phyloP scores from a whole-genome alignment of 2,113 vertebrate species.

The Charina bottae region DNA sequence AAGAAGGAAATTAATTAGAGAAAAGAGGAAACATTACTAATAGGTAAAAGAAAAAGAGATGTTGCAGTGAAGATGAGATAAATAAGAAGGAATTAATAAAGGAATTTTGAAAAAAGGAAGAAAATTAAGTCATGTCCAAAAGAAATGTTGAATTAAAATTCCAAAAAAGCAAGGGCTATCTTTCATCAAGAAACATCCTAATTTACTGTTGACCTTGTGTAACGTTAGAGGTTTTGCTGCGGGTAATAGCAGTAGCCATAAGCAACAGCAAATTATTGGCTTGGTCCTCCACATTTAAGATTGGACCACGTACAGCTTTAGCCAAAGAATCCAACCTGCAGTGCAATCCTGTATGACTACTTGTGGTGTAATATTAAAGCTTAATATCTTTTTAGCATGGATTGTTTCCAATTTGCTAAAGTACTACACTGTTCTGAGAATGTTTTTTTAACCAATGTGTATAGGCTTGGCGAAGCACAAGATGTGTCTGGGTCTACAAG shows the following conservation, averaged over 20 bases:
- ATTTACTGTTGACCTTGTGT: not conserved
- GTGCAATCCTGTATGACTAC: not conserved
- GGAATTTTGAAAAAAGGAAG: not conserved
- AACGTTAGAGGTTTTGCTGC: not conserved
- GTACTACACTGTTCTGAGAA: not conserved
- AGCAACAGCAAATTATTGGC: not conserved
- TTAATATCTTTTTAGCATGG: not conserved
- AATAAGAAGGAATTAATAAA: not conserved
- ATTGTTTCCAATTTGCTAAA: not conserved
- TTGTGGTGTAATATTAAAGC: not conserved
- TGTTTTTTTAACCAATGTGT: not conserved
- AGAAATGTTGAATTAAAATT: not conserved
- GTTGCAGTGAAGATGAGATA: not conserved
- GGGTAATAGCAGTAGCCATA: not conserved
- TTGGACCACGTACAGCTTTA: not conserved
- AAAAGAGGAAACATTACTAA: not conserved
- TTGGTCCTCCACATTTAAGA: not conserved
- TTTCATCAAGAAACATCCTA: not conserved
- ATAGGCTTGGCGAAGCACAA: not conserved
- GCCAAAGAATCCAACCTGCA: not conserved
- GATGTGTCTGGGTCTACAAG: slow-evolving; percentile 13
- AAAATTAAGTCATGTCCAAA: not conserved
- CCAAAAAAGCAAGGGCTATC: not conserved
- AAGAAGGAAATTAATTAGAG: not conserved
- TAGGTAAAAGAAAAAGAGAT: not conserved